Conservation (phyloP, 2,113 vertebrate genomes). For the Bostrychus sinensis region DNA sequence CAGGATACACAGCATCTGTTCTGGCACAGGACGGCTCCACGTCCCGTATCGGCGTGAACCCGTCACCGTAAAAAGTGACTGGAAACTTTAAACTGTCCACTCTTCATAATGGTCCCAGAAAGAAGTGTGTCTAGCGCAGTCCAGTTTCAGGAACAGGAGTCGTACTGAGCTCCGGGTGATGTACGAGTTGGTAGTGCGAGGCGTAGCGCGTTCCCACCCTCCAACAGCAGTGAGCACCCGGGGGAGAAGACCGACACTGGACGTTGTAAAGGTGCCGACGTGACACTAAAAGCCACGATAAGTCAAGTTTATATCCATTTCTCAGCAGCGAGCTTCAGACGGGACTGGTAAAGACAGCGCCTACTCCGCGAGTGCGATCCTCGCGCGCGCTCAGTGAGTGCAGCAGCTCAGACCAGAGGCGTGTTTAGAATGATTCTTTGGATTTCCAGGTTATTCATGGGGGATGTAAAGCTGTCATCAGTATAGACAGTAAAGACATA, state of each 20-base stretch:
- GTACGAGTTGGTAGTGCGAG: not conserved
- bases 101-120: not conserved
- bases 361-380: not conserved
- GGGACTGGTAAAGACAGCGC: not conserved
- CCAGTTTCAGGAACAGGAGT: not conserved
- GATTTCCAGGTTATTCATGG: not conserved
- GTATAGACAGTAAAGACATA: not conserved
- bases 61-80: not conserved
- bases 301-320: not conserved
- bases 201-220: constrained; percentile 2
- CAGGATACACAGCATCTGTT: not conserved
- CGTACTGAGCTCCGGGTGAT: not conserved
- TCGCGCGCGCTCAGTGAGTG: not conserved
- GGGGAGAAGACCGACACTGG: not conserved
- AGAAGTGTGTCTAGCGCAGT: not conserved
- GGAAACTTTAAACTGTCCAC: not conserved
- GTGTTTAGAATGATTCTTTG: not conserved
- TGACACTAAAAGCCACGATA: not conserved
- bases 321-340: not conserved
- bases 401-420: constrained; percentile 2
- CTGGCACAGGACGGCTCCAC: not conserved
- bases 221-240: not conserved
- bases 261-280: not conserved
- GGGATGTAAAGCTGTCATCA: not conserved
- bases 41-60: not conserved